Evolutionary conservation across 2,888 invertebrate species (phyloP), one percentile per base, ranked within the genome.

Genomic region (Anthrax anthrax): DNA sequence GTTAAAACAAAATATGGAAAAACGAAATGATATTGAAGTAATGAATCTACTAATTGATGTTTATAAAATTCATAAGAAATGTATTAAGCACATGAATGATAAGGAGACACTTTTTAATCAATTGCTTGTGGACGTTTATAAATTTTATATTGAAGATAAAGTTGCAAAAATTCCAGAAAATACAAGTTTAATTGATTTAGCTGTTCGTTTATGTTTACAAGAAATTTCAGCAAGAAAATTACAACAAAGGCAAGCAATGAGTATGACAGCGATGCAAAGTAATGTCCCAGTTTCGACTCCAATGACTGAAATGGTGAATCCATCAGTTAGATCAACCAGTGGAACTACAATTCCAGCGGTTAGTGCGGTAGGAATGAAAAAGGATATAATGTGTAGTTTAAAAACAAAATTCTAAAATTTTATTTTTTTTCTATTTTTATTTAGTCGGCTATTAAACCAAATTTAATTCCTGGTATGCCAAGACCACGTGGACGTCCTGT

Each of bases 91-190:
- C 60, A 65, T 60, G 51, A 58, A 55, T 44, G 58, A 61, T 43
- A 65, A 61, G 39, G 78, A 78, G 53, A 59, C 65, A 2, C 70
- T 74, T 46, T 80, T 85, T 52, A 72, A 75, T 2, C 72, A 75
- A 43, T 69, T 86, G 49, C 63, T 87, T 1, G 69, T 76, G 4
- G 86, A 87, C 40, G 77, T 78, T 3, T 87, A 83, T 57, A 81
- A 79, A 60, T 70, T 77, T 37, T 76, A 78, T 29, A 73, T 71
- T 37, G 70, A 74, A 19, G 74, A 75, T 43, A 76, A 77, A 53
- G 55, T 62, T 56, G 74, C 77, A 39, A 56, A 56, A 51, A 63
- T 75, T 44, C 69, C 76, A 12, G 81, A 81, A 54, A 78, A 73
- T 55, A 65, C 69, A 47, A 81, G 80, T 58, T 64, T 77, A 12